A percentile compares a stretch with the other conserved stretches of the same genome.
phyloP scores from a whole-genome alignment of 1,140 invertebrate species.

The Heliothis virescens region DNA sequence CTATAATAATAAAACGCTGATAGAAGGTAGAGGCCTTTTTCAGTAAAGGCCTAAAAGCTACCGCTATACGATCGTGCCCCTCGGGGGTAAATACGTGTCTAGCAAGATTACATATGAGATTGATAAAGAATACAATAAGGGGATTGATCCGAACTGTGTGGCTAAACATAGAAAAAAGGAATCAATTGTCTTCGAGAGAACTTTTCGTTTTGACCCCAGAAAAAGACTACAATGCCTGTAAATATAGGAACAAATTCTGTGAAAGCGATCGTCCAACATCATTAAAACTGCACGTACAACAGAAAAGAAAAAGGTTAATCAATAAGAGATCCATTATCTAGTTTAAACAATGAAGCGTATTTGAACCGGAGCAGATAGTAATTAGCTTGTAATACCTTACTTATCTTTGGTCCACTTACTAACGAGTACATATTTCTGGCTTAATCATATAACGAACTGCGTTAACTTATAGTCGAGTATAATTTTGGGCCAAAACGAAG shows the following conservation, averaged over 20 bases:
- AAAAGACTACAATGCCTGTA: neutral
- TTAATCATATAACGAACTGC: constrained; percentile 3
- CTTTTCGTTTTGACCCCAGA: too few relatives aligned
- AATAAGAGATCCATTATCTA: constrained; percentile 38
- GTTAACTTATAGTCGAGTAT: neutral
- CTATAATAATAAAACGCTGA: neutral
- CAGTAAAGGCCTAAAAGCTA: constrained; percentile 6
- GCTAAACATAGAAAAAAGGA: too few relatives aligned
- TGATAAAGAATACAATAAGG: too few relatives aligned
- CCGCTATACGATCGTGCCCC: neutral
- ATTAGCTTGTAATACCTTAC: constrained; percentile 21
- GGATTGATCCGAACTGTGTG: too few relatives aligned
- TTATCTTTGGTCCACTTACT: constrained; percentile 23
- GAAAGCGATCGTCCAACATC: neutral
- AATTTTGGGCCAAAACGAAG: neutral
- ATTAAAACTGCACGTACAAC: constrained; percentile 14
- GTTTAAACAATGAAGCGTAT: constrained; percentile 22
- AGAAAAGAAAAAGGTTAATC: constrained; percentile 32
- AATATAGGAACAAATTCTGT: neutral
- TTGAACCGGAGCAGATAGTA: neutral
- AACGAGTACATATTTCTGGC: constrained; percentile 2
- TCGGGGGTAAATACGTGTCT: neutral
- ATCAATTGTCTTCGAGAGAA: too few relatives aligned
- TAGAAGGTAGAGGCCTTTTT: neutral
- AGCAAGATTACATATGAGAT: too few relatives aligned